Conservation (phyloP, 2,113 vertebrate species). For the Melierax canorus region DNA sequence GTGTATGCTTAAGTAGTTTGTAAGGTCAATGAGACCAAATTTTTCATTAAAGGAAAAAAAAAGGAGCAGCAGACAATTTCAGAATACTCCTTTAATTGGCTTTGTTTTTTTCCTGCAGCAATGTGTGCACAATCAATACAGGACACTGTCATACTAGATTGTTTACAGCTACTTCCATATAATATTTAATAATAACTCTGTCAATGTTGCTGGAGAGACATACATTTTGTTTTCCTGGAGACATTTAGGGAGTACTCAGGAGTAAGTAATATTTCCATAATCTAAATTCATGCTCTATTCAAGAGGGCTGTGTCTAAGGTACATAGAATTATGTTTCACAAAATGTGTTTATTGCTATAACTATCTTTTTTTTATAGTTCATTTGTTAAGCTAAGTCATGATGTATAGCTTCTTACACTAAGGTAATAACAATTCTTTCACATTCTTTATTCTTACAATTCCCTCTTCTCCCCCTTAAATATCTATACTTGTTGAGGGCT, state of each 20-base stretch:
- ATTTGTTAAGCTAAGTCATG: conserved; percentile 4
- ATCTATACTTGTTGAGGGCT: background rate
- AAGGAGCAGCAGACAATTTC: background rate
- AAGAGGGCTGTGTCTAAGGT: background rate
- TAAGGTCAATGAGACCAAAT: background rate
- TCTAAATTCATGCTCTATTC: background rate
- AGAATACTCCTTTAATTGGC: background rate
- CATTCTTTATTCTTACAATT: background rate
- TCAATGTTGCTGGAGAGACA: background rate
- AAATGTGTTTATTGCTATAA: conserved; percentile 1
- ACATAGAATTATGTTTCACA: background rate
- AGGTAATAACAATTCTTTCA: background rate
- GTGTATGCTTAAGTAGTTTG: background rate
- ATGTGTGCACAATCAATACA: background rate
- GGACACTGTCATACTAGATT: background rate
- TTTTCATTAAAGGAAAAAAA: background rate
- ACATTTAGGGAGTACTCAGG: background rate
- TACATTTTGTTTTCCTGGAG: background rate
- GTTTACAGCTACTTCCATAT: background rate
- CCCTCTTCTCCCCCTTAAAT: background rate
- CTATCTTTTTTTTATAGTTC: background rate
- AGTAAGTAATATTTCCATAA: conserved; percentile 30
- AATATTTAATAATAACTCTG: background rate
- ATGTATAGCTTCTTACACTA: background rate
- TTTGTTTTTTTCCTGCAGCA: background rate